A percentile compares a stretch with the other conserved stretches of the same genome.
These are phyloP conservation scores for Acronicta psi DNA, from an alignment of 2,888 invertebrate genomes.

Conservation along the genomic window DNA sequence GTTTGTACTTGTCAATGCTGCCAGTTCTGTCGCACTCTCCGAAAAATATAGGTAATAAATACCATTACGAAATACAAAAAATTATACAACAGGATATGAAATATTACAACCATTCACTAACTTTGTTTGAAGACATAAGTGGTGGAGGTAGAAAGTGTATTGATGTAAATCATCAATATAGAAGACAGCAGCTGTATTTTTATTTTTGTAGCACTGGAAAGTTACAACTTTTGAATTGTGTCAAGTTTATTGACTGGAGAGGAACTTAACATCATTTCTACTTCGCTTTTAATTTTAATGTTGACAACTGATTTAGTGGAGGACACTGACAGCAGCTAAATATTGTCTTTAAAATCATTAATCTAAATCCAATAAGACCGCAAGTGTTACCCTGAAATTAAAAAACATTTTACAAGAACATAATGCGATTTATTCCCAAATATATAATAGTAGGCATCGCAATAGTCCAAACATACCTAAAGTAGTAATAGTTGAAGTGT, in stretches of 20 bases:
- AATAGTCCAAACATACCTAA: conserved; percentile 67
- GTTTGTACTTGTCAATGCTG: conserved; percentile 58
- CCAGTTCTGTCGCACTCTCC: conserved; percentile 36
- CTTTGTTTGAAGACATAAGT: conserved; percentile 37
- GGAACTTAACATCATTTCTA: neutral
- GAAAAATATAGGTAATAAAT: conserved; percentile 38
- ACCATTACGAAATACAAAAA: conserved; percentile 20
- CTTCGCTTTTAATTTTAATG: neutral
- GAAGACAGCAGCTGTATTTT: conserved; percentile 2
- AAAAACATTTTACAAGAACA: conserved; percentile 63
- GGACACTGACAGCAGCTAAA: conserved; percentile 45
- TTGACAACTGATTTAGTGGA: neutral
- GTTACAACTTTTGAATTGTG: too few species aligned
- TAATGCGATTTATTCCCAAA: conserved; percentile 68
- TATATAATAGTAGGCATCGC: conserved; percentile 61
- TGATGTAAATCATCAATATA: conserved; percentile 9
- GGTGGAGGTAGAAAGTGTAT: conserved; percentile 24
- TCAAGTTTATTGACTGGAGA: too few species aligned
- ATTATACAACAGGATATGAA: conserved; percentile 12
- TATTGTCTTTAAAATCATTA: conserved; percentile 33
- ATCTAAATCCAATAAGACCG: conserved; percentile 40
- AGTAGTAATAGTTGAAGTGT: conserved; percentile 76
- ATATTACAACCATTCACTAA: conserved; percentile 43
- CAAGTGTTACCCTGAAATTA: conserved; percentile 64
- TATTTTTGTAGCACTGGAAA: neutral